These are phyloP conservation scores for Drosophila sordidula DNA, from an alignment of 2,888 invertebrate species.

Conservation along the genomic window DNA sequence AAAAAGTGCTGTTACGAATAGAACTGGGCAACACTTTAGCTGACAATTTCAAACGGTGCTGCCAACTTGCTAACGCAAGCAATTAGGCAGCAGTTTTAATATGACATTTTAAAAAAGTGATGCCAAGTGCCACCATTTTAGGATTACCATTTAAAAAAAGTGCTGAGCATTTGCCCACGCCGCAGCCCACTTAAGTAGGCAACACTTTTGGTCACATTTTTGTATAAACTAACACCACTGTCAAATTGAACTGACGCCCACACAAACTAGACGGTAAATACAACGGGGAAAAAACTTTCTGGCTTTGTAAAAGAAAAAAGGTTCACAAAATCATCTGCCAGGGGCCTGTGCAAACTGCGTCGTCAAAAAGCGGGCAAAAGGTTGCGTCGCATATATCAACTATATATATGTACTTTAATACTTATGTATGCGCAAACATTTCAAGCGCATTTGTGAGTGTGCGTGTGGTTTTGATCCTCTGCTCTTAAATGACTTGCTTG, in stretches of 20 bases:
- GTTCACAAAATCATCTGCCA: conserved; percentile 38
- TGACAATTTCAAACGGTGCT: neutral
- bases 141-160: neutral
- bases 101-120: too few species aligned
- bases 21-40: too few species aligned
- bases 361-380: conserved; percentile 68
- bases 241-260: conserved; percentile 38
- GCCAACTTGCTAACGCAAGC: neutral
- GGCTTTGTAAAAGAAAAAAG: conserved; percentile 36
- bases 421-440: conserved; percentile 7
- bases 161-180: neutral
- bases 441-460: neutral
- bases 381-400: conserved; percentile 34
- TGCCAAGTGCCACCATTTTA: neutral
- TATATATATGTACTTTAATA: conserved; percentile 4
- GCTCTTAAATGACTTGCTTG: conserved; percentile 65
- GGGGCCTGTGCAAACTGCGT: conserved; percentile 35
- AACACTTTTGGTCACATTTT: conserved; percentile 43
- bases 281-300: conserved; percentile 12
- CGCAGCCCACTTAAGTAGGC: conserved; percentile 49
- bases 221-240: conserved; percentile 35
- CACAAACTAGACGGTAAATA: conserved; percentile 21
- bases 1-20: neutral
- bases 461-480: conserved; percentile 36
- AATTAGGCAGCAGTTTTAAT: neutral